Percentiles rank a stretch among this genome's conserved stretches.
Conservation (phyloP, 1,140 invertebrate genomes). For the Drosophila leontia region DNA sequence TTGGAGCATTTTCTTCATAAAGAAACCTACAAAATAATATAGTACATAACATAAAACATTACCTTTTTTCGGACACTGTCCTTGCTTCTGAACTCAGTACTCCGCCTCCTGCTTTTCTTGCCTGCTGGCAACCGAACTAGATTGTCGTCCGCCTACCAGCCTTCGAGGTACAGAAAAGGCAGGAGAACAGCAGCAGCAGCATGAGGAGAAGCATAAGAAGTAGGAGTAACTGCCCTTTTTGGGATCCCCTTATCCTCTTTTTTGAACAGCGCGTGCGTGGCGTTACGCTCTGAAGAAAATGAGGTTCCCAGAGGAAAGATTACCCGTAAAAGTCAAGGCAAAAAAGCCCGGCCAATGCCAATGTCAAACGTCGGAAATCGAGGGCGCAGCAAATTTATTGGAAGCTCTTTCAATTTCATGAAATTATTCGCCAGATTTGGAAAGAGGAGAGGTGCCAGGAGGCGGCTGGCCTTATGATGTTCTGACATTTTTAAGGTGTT, state of each 20-base stretch:
- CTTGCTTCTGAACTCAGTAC: neutral
- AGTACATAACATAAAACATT: neutral
- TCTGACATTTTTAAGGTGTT: slow-evolving; percentile 47
- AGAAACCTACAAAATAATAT: neutral
- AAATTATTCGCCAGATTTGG: neutral
- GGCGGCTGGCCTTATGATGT: neutral
- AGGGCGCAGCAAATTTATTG: slow-evolving; percentile 32
- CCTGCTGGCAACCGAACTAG: slow-evolving; percentile 15
- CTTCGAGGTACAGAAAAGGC: slow-evolving; percentile 11
- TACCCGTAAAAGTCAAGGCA: neutral
- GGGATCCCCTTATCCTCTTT: slow-evolving; percentile 26
- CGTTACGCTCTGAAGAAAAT: slow-evolving; percentile 50
- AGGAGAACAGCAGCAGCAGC: slow-evolving; percentile 1
- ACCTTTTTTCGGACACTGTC: neutral
- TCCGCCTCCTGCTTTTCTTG: neutral
- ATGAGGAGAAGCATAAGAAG: neutral
- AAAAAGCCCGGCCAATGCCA: neutral
- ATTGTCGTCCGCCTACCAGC: slow-evolving; percentile 51
- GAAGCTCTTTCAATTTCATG: slow-evolving; percentile 11
- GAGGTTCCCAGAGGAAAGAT: neutral
- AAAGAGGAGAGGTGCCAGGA: slow-evolving; percentile 7
- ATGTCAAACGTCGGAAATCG: slow-evolving; percentile 15
- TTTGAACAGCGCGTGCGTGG: slow-evolving; percentile 58
- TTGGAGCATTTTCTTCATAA: neutral
- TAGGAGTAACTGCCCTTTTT: slow-evolving; percentile 68